Percentiles rank a stretch among this genome's conserved stretches.
Evolutionary conservation across 2,113 vertebrate species (phyloP).

Genomic region (Leptocoma aspasia): DNA sequence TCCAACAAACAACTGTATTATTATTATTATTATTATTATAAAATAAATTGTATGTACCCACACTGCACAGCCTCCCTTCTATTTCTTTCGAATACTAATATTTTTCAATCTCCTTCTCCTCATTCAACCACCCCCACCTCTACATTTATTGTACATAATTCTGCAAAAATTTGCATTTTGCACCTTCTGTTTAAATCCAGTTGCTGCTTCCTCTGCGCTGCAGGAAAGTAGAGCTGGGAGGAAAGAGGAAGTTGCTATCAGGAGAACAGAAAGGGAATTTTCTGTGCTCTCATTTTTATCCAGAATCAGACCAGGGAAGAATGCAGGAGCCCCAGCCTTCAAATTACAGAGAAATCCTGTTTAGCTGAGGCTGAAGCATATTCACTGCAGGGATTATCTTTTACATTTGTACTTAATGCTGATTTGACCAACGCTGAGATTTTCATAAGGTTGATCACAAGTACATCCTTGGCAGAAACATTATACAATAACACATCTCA

Average conservation of each 20-base stretch:
- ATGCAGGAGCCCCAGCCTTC: not conserved
- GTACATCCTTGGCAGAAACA: not conserved
- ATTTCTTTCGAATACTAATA: not conserved
- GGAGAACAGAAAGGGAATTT: not conserved
- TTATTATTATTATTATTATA: slow-evolving; percentile 3
- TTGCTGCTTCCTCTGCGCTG: not conserved
- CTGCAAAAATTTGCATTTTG: not conserved
- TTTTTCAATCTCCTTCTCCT: not conserved
- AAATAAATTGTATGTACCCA: not conserved
- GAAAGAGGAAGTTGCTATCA: not conserved
- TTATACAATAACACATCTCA: not conserved
- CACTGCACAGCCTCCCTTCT: not conserved
- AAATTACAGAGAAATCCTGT: not conserved
- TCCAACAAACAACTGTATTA: slow-evolving; percentile 1
- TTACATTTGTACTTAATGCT: not conserved
- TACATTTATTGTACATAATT: not conserved
- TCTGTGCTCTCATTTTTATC: not conserved
- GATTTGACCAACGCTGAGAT: not conserved
- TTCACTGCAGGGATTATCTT: not conserved
- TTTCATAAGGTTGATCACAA: not conserved
- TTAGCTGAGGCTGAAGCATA: not conserved
- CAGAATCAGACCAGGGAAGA: not conserved
- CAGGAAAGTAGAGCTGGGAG: not conserved
- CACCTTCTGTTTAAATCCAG: not conserved
- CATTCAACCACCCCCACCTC: not conserved